Conservation (phyloP, 2,888 invertebrate genomes). For the Acanthopleura granulata region DNA sequence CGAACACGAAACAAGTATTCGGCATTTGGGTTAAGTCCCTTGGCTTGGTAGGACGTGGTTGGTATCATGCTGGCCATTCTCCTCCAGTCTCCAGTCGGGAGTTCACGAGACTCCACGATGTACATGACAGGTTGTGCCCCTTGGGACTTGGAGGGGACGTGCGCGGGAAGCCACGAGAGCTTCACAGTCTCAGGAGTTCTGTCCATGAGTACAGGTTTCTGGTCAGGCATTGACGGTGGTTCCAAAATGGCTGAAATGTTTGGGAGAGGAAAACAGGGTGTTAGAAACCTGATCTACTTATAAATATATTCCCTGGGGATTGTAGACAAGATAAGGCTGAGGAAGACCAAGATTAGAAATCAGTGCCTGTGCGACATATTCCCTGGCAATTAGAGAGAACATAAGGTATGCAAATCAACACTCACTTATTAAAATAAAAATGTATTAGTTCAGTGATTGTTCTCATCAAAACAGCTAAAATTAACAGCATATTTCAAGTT, state of each 20-base stretch:
- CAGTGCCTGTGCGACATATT: too few species aligned
- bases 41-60: constrained; percentile 52
- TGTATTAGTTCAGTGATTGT: too few species aligned
- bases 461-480: too few species aligned
- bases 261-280: background rate
- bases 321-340: too few species aligned
- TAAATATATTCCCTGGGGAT: too few species aligned
- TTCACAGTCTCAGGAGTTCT: constrained; percentile 46
- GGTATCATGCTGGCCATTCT: constrained; percentile 74
- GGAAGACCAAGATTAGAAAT: too few species aligned
- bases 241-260: background rate
- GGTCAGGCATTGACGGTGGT: constrained; percentile 13
- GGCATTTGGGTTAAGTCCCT: constrained; percentile 83
- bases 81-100: constrained; percentile 94
- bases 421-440: too few species aligned
- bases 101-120: constrained; percentile 74
- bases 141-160: constrained; percentile 43
- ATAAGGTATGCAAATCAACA: too few species aligned
- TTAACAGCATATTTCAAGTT: too few species aligned
- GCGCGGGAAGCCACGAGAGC: constrained; percentile 57
- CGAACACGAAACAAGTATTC: constrained; percentile 96
- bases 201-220: constrained; percentile 49
- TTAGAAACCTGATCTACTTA: too few species aligned
- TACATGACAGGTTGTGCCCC: constrained; percentile 52
- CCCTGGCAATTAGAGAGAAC: too few species aligned